A percentile compares a stretch with the other conserved stretches of the same genome.
phyloP scores from a whole-genome alignment of 2,888 invertebrate species.

The Caenorhabditis sinica region DNA sequence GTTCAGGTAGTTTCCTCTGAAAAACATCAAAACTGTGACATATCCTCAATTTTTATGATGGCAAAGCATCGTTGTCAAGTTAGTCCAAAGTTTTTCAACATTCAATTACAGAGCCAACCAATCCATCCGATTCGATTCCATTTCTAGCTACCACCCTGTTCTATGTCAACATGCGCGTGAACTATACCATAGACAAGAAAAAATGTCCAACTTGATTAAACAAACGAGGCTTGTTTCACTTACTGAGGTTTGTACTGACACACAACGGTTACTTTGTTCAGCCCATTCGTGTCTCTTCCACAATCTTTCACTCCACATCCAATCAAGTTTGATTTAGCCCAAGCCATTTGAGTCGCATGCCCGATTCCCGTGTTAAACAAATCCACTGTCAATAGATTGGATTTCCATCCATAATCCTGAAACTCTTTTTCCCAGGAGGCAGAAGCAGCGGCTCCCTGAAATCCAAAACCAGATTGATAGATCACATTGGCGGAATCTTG shows the following conservation, averaged over 20 bases:
- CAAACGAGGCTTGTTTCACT: constrained; percentile 12
- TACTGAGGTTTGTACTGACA: constrained; percentile 66
- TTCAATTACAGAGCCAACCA: too few relatives aligned
- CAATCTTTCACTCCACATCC: constrained; percentile 63
- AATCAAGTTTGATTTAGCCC: constrained; percentile 50
- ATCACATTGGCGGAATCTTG: not conserved
- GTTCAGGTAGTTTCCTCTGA: constrained; percentile 54
- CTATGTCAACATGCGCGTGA: not conserved
- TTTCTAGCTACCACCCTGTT: not conserved
- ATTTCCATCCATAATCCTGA: constrained; percentile 57
- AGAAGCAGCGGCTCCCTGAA: constrained; percentile 28
- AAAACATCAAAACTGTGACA: too few relatives aligned
- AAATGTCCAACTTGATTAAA: not conserved
- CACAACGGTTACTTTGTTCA: constrained; percentile 64
- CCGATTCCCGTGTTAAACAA: constrained; percentile 61
- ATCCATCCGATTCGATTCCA: not conserved
- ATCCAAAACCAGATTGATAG: not conserved
- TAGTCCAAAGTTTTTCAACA: too few relatives aligned
- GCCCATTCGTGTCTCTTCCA: constrained; percentile 49
- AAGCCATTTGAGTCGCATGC: constrained; percentile 58
- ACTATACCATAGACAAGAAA: not conserved
- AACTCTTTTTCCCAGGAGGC: constrained; percentile 42
- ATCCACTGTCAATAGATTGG: constrained; percentile 29
- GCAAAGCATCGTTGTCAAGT: too few relatives aligned
- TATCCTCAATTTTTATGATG: too few relatives aligned